These are phyloP conservation scores for Theropithecus gelada DNA, from an alignment of 2,113 vertebrate species.

Conservation along the genomic window DNA sequence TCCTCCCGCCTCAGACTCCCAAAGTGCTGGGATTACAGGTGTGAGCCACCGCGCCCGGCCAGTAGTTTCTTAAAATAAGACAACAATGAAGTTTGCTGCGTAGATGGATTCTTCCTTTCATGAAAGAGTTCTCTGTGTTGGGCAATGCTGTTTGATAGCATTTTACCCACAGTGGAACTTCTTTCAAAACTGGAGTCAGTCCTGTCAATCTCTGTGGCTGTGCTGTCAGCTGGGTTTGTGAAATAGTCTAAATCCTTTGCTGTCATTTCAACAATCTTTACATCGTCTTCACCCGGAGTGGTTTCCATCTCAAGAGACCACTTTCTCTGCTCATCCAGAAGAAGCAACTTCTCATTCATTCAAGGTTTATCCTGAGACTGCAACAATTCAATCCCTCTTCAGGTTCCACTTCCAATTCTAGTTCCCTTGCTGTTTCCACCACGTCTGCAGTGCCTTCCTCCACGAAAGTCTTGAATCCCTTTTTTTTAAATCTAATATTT, in stretches of 20 bases:
- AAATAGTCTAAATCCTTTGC: background rate
- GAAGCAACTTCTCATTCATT: background rate
- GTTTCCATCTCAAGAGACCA: background rate
- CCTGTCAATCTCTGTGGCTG: background rate
- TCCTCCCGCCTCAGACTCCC: too few relatives aligned
- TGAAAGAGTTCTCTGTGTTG: background rate
- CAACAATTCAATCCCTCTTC: background rate
- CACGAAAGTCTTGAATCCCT: background rate
- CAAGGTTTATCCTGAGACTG: background rate
- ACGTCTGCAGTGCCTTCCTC: background rate
- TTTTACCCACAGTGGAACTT: background rate
- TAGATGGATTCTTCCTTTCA: background rate
- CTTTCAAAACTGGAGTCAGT: background rate
- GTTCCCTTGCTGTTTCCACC: background rate
- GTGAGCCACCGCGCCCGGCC: too few relatives aligned
- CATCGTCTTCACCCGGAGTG: background rate
- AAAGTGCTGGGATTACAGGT: too few relatives aligned
- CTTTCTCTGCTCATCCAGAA: background rate
- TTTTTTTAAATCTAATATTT: too few relatives aligned
- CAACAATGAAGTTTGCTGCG: background rate
- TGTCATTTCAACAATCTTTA: background rate
- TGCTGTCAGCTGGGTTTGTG: background rate
- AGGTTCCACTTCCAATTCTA: background rate
- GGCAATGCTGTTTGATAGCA: background rate
- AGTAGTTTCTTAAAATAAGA: background rate